Percentiles rank a stretch among this genome's conserved stretches.
These are phyloP conservation scores for Apostichopus leukothele DNA, from an alignment of 53 echinoderm and acorn worm species.

Conservation along the genomic window DNA sequence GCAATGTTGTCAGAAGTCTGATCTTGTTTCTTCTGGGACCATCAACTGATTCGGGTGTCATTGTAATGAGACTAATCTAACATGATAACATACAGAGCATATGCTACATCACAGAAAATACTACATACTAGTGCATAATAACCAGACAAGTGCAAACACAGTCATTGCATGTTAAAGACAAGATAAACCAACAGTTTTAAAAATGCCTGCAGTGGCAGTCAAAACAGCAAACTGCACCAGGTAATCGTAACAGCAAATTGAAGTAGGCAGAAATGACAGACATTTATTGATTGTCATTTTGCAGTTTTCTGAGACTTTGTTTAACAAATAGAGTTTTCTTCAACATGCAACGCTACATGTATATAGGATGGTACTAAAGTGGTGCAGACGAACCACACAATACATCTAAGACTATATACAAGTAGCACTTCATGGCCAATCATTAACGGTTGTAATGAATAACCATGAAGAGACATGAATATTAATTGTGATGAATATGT, in stretches of 20 bases:
- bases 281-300: no score
- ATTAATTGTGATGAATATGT: conserved; percentile 1
- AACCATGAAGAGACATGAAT: not conserved
- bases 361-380: not conserved
- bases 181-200: not conserved
- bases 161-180: not conserved
- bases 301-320: no score
- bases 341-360: not conserved
- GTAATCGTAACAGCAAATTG: no score
- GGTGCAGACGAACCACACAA: not conserved
- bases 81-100: no score
- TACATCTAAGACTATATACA: not conserved
- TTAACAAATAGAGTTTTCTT: not conserved
- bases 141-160: not conserved
- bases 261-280: no score
- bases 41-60: no score
- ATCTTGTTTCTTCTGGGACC: no score
- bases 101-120: no score
- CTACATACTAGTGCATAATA: not conserved
- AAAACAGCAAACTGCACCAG: not conserved
- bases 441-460: conserved; percentile 15
- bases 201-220: no score
- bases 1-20: no score
- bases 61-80: no score
- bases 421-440: not conserved